Base-by-base conservation (phyloP, 1,140 invertebrate genomes). In the Trissolcus basalis region DNA sequence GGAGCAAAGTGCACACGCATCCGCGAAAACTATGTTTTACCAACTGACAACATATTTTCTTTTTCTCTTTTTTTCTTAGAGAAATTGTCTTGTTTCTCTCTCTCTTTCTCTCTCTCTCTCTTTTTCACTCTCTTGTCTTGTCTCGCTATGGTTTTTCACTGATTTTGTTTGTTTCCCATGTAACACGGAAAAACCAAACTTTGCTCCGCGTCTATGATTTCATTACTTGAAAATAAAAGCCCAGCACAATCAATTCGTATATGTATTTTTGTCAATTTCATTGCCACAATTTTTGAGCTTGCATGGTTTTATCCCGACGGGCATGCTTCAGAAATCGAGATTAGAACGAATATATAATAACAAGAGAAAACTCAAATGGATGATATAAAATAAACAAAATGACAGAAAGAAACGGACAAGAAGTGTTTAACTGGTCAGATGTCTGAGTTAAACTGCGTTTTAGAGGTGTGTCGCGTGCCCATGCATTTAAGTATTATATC, bases 401-500 rank as follows among this genome's bases (percentile, higher is more conserved):
- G 19, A 27, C 1, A 27, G 44, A 58, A 35, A 55, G 12, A 39
- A 48, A 12, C 11, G 7, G 13, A 45, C 13, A 8, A 15, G 7
- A 51, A 48, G 13, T 51, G 56, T 48, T 63, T 68, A 56, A 69
- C 59, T 64, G 32, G 27, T 64, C 14, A 71, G 51, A 63, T 59
- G 58, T 59, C 58, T 48, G 53, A 67, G 63, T 71, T 68, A 71
- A 69, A 50, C 65, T 55, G 71, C 32, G 44, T 68, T 78, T 77
- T 71, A 80, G 58, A 74, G 59, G 68, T 80, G 74, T 78, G 80
- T 77, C 73, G 73, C 82, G 84, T 85, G 81, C 82, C 82, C 83
- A 81, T 84, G 81, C 84, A 84, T 86, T 85, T 83, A 86, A 85
- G 78, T 87, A 86, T 86, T 84, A 85, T 87, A 85, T 83, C 81